These are phyloP conservation scores for Botia almorhae DNA, from an alignment of 2,797 vertebrate genomes.

Conservation along the genomic window DNA sequence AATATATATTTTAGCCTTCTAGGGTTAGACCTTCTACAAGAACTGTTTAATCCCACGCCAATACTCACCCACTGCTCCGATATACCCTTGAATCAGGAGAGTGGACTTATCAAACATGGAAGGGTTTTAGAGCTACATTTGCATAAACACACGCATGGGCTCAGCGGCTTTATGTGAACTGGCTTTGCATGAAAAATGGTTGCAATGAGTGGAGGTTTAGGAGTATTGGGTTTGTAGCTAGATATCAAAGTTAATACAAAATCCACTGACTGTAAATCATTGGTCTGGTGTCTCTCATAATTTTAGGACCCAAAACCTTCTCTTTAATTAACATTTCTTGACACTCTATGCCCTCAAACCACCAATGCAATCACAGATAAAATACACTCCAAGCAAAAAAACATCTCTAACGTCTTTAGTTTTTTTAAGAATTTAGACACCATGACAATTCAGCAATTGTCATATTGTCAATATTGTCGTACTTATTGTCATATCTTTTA, in stretches of 20 bases:
- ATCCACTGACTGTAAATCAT: background rate
- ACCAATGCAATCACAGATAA: background rate
- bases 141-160: slow-evolving; percentile 54
- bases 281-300: background rate
- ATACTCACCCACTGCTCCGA: slow-evolving; percentile 58
- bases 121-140: slow-evolving; percentile 70
- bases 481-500: background rate
- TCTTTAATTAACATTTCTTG: slow-evolving; percentile 13
- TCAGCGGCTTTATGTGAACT: slow-evolving; percentile 1
- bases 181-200: slow-evolving; percentile 20
- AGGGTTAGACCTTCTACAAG: slow-evolving; percentile 42
- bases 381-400: background rate
- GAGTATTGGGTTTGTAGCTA: background rate
- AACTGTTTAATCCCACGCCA: slow-evolving; percentile 49
- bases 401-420: background rate
- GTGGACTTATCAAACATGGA: slow-evolving; percentile 64
- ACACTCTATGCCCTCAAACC: background rate
- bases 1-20: too few relatives aligned
- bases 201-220: background rate
- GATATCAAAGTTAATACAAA: slow-evolving; percentile 22
- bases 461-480: too few relatives aligned
- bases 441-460: background rate
- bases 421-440: background rate
- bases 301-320: background rate
- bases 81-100: slow-evolving; percentile 54